Base-by-base conservation (phyloP, 2,113 vertebrate species). In the Lagopus muta region DNA sequence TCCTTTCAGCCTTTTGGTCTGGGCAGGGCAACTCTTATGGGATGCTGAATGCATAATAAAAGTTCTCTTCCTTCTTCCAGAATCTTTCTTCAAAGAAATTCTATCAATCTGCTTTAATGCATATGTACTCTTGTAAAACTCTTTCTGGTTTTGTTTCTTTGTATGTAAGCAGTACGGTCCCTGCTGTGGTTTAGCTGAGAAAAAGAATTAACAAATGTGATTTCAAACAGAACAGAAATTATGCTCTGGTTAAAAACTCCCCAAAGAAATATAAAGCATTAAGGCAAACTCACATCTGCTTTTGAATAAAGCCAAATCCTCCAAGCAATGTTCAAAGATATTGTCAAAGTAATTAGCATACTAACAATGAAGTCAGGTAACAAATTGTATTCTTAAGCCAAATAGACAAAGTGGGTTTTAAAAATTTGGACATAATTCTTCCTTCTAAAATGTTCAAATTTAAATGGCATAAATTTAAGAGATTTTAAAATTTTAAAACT, bases 291-390 rank as follows among this genome's bases (percentile, higher is more conserved):
- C 65, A 87, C 81, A 96, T 94, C 92, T 97, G 95, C 64, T 75
- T 86, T 91, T 65, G 90, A 97, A 94, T 93, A 79, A 77, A 83
- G 69, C 3, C 65, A 80, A 94, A 88, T 96, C 64, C 89, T 93
- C 71, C 67, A 89, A 96, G 45, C 50, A 69, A 70, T 10, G 34
- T 94, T 90, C 62, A 92, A 97, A 96, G 84, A 61, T 55, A 18
- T 65, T 91, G 66, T 57, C 76, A 89, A 82, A 92, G 82, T 89
- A 96, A 97, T 93, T 96, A 96, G 34, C 88, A 93, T 92, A 70
- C 43, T 96, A 97, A 95, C 62, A 94, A 57, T 61, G 55, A 95
- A 89, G 69, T 66, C 42, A 85, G 91, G 71, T 88, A 87, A 89
- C 54, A 95, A 87, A 93, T 28, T 88, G 57, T 87, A 84, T 93